These are phyloP conservation scores for Drosophila arawakana DNA, from an alignment of 1,140 invertebrate genomes.

Conservation along the genomic window DNA sequence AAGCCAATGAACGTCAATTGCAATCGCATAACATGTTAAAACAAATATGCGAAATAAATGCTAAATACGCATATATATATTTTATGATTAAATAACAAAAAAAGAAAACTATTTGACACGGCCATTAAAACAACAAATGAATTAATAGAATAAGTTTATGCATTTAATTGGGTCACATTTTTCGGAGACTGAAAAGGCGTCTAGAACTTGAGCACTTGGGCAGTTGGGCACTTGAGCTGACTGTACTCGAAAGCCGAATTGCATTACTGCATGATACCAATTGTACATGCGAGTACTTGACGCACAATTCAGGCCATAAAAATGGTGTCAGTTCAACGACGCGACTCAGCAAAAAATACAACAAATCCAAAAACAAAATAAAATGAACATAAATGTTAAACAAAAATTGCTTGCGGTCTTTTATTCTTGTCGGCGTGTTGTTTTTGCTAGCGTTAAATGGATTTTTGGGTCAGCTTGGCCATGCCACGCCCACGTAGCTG, in stretches of 20 bases:
- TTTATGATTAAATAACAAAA: not conserved
- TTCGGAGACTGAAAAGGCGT: constrained; percentile 35
- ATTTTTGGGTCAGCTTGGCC: constrained; percentile 69
- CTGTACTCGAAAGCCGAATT: constrained; percentile 52
- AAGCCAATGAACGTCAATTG: constrained; percentile 48
- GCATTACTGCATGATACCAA: constrained; percentile 42
- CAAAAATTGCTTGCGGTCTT: constrained; percentile 36
- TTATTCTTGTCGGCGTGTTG: constrained; percentile 22
- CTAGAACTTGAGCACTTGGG: not conserved
- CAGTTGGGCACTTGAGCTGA: constrained; percentile 14
- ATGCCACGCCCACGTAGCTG: constrained; percentile 17
- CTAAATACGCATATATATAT: constrained; percentile 24
- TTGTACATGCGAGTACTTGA: constrained; percentile 23
- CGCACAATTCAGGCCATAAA: constrained; percentile 58
- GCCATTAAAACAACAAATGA: not conserved
- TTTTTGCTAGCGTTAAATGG: constrained; percentile 53
- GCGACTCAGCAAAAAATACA: constrained; percentile 61
- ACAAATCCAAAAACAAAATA: not conserved
- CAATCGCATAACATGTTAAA: constrained; percentile 22
- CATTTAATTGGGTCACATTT: constrained; percentile 24
- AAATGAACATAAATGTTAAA: constrained; percentile 48
- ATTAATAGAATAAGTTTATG: not conserved
- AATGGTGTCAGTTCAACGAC: constrained; percentile 53
- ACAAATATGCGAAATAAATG: constrained; percentile 18
- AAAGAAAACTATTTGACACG: constrained; percentile 16